Conservation (phyloP, 2,113 vertebrate genomes). For the Pteruthius melanotis region DNA sequence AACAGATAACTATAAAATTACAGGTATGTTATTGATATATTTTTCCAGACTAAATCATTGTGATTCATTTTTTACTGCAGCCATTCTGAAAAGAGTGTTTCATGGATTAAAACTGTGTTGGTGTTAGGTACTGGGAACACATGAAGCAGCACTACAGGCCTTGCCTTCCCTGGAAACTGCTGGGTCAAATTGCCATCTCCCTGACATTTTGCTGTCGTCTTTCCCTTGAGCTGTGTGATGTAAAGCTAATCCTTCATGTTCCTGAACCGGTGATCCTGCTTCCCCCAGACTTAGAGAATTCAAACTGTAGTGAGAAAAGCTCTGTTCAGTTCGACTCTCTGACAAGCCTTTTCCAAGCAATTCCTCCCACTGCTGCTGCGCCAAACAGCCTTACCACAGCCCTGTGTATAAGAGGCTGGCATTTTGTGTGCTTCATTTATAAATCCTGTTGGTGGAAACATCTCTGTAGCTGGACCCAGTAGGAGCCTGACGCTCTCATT, state of each 20-base stretch:
- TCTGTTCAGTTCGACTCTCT: background rate
- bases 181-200: background rate
- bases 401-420: background rate
- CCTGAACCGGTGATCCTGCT: background rate
- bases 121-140: background rate
- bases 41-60: background rate
- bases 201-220: background rate
- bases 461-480: slow-evolving; percentile 59
- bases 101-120: background rate
- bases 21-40: background rate
- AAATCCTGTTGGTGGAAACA: slow-evolving; percentile 46
- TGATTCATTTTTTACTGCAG: background rate
- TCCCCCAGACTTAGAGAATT: background rate
- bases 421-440: slow-evolving; percentile 33
- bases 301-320: background rate
- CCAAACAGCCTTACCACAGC: background rate
- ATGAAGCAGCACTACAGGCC: background rate
- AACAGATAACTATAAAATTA: background rate
- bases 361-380: background rate
- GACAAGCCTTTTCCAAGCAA: background rate
- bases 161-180: background rate
- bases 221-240: background rate
- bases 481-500: slow-evolving; percentile 26
- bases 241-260: background rate
- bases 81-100: background rate